A percentile compares a stretch with the other conserved stretches of the same genome.
These are phyloP conservation scores for Phalacrocorax brasilianus DNA, from an alignment of 2,113 vertebrate genomes.

Conservation along the genomic window DNA sequence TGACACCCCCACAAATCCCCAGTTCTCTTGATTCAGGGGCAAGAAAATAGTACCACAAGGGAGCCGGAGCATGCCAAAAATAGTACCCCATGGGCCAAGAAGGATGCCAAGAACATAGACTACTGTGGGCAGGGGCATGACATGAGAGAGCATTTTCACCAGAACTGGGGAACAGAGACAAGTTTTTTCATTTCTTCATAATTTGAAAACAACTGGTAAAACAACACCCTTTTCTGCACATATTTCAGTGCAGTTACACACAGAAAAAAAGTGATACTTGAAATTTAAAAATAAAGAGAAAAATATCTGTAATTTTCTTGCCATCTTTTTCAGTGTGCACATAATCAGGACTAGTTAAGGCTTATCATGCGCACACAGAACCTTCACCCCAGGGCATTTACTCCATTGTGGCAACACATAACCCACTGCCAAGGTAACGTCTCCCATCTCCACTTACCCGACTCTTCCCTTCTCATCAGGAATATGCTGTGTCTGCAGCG, in stretches of 20 bases:
- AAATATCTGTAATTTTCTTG: background rate
- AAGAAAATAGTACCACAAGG: background rate
- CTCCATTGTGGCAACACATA: background rate
- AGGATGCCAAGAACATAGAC: constrained; percentile 26
- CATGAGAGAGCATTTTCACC: background rate
- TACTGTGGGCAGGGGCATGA: background rate
- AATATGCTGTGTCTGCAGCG: background rate
- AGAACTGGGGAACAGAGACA: background rate
- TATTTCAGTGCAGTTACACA: background rate
- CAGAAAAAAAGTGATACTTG: background rate
- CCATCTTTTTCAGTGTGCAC: background rate
- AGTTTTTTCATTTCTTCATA: background rate
- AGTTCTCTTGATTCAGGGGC: background rate
- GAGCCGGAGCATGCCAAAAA: background rate
- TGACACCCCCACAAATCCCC: background rate
- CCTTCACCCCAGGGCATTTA: background rate
- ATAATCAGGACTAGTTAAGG: background rate
- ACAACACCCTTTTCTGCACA: background rate
- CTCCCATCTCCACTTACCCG: background rate
- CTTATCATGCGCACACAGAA: background rate
- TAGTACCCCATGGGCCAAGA: background rate
- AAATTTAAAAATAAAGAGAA: background rate
- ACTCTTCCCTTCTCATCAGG: background rate
- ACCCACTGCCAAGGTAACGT: background rate
- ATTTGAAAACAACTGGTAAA: background rate